These are phyloP conservation scores for Drosophila koepferae DNA, from an alignment of 2,888 invertebrate species.

Conservation along the genomic window DNA sequence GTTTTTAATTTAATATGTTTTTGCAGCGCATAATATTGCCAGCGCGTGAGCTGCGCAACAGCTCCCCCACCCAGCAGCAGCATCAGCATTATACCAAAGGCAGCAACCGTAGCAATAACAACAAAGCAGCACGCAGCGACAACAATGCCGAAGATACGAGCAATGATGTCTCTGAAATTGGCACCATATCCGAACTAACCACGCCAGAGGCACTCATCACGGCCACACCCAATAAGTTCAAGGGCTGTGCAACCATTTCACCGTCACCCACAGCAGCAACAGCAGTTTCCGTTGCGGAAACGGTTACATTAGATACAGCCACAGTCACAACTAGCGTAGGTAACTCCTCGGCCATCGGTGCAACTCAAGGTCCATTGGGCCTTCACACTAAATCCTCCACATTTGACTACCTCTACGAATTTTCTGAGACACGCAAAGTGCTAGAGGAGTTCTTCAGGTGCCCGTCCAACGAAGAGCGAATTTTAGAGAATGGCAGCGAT, in stretches of 20 bases:
- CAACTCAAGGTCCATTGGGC: conserved; percentile 58
- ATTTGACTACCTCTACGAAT: conserved; percentile 95
- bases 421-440: conserved; percentile 95
- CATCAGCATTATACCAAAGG: conserved; percentile 52
- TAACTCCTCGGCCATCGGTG: conserved; percentile 35
- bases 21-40: conserved; percentile 83
- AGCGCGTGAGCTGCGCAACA: conserved; percentile 79
- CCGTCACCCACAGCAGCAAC: conserved; percentile 46
- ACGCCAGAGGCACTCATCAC: conserved; percentile 81
- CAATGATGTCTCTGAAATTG: conserved; percentile 85
- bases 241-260: conserved; percentile 51
- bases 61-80: conserved; percentile 72
- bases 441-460: conserved; percentile 96
- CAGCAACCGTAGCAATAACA: conserved; percentile 55
- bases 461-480: conserved; percentile 86
- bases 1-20: background rate
- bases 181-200: conserved; percentile 85
- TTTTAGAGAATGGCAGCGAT: conserved; percentile 85
- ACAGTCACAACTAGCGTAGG: conserved; percentile 21
- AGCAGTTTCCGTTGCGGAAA: conserved; percentile 22
- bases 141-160: conserved; percentile 85
- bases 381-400: conserved; percentile 87
- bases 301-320: conserved; percentile 7
- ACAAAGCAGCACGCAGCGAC: conserved; percentile 69
- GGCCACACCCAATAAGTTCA: conserved; percentile 64